Conservation (phyloP, 2,113 vertebrate genomes). For the Brachypodius melanocephalos region DNA sequence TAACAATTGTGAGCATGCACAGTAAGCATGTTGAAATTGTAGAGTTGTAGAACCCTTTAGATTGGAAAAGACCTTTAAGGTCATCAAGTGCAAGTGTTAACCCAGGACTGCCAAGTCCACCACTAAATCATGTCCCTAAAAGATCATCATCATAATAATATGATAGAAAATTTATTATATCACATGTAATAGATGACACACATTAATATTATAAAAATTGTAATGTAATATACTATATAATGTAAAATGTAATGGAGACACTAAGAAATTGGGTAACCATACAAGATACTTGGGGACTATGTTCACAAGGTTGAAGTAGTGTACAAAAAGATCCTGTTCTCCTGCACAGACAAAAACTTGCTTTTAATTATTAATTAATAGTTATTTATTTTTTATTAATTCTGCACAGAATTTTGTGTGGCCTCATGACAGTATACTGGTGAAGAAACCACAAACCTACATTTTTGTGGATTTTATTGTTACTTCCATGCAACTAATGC, state of each 20-base stretch:
- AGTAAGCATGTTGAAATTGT: neutral
- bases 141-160: neutral
- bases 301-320: neutral
- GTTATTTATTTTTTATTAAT: neutral
- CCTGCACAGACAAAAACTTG: neutral
- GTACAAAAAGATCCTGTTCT: neutral
- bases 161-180: neutral
- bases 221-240: neutral
- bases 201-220: neutral
- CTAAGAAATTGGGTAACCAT: neutral
- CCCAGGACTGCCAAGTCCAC: neutral
- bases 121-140: neutral
- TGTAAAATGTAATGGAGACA: neutral
- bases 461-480: neutral
- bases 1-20: neutral
- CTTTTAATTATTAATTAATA: neutral
- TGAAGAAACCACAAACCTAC: neutral
- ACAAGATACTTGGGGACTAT: neutral
- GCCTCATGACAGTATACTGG: neutral
- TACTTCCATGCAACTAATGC: neutral
- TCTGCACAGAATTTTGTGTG: neutral
- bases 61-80: neutral
- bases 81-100: neutral
- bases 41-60: neutral
- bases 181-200: too few relatives aligned